phyloP scores from a whole-genome alignment of 2,797 vertebrate species.

The Sandelia bainsii region DNA sequence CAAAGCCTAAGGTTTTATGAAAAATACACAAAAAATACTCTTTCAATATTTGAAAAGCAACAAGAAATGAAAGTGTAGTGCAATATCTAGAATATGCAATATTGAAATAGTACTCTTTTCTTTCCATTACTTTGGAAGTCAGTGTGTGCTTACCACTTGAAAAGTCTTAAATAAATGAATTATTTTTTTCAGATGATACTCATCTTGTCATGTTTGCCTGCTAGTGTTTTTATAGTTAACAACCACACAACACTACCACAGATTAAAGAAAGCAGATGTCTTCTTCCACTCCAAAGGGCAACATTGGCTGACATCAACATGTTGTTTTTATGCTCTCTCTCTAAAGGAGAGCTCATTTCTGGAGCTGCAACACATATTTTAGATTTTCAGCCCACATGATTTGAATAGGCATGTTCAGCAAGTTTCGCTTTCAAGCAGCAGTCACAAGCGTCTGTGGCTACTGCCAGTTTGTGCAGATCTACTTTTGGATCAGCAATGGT shows the following conservation, averaged over 20 bases:
- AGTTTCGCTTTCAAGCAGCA: slow-evolving; percentile 37
- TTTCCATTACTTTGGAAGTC: background rate
- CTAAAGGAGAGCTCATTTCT: slow-evolving; percentile 32
- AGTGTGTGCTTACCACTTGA: slow-evolving; percentile 20
- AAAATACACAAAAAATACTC: background rate
- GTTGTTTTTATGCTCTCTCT: slow-evolving; percentile 38
- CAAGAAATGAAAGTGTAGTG: background rate
- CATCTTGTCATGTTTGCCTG: slow-evolving; percentile 40
- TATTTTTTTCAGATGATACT: slow-evolving; percentile 40
- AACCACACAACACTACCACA: slow-evolving; percentile 40
- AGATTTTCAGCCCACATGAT: slow-evolving; percentile 53
- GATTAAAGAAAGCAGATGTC: slow-evolving; percentile 62
- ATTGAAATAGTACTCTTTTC: slow-evolving; percentile 15
- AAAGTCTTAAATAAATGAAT: slow-evolving; percentile 36
- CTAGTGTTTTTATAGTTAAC: slow-evolving; percentile 39
- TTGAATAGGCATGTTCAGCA: slow-evolving; percentile 33
- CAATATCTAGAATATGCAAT: slow-evolving; percentile 13
- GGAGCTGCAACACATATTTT: slow-evolving; percentile 47
- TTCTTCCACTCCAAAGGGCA: slow-evolving; percentile 50
- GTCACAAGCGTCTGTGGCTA: slow-evolving; percentile 31
- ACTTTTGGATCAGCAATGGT: slow-evolving; percentile 29
- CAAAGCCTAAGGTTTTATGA: background rate
- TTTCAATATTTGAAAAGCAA: background rate
- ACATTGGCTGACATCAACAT: slow-evolving; percentile 52
- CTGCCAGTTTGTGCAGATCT: slow-evolving; percentile 36